These are phyloP conservation scores for Pseudomyrmex dendroicus DNA, from an alignment of 1,140 invertebrate species.

Conservation along the genomic window DNA sequence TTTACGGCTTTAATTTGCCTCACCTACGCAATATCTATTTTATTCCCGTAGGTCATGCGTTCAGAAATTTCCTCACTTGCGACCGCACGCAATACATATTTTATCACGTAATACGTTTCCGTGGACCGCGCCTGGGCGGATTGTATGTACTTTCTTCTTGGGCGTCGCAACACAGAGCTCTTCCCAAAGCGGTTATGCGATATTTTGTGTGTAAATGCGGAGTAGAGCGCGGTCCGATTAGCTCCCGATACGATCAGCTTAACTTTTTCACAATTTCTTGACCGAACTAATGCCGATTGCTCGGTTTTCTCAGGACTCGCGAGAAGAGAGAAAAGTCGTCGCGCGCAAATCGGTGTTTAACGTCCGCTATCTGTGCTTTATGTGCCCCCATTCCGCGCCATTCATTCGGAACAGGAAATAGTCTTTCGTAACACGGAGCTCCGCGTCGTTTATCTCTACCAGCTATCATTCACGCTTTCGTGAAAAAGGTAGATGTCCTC, in stretches of 20 bases:
- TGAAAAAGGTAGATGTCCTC: background rate
- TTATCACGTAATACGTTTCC: constrained; percentile 64
- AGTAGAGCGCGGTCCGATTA: background rate
- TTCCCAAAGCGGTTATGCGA: constrained; percentile 15
- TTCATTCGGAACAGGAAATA: constrained; percentile 46
- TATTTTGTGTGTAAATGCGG: background rate
- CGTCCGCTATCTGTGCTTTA: constrained; percentile 11
- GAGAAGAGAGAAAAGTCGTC: constrained; percentile 15
- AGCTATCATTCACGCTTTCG: constrained; percentile 27
- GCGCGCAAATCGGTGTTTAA: constrained; percentile 17
- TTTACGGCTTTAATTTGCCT: constrained; percentile 67
- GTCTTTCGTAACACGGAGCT: constrained; percentile 15
- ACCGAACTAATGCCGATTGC: constrained; percentile 18
- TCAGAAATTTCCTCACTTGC: constrained; percentile 47
- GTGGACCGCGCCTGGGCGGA: background rate
- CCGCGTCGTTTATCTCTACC: constrained; percentile 4
- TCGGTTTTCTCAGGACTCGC: constrained; percentile 20
- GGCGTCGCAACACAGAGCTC: background rate
- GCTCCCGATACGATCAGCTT: constrained; percentile 17
- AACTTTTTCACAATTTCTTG: constrained; percentile 43
- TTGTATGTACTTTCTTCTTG: constrained; percentile 8
- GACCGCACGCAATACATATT: constrained; percentile 65
- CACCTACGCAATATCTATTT: constrained; percentile 56
- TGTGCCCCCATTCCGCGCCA: constrained; percentile 23
- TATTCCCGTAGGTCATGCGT: constrained; percentile 43